A percentile compares a stretch with the other conserved stretches of the same genome.
Conservation (phyloP, 2,113 vertebrate genomes). For the Indicator maculatus region DNA sequence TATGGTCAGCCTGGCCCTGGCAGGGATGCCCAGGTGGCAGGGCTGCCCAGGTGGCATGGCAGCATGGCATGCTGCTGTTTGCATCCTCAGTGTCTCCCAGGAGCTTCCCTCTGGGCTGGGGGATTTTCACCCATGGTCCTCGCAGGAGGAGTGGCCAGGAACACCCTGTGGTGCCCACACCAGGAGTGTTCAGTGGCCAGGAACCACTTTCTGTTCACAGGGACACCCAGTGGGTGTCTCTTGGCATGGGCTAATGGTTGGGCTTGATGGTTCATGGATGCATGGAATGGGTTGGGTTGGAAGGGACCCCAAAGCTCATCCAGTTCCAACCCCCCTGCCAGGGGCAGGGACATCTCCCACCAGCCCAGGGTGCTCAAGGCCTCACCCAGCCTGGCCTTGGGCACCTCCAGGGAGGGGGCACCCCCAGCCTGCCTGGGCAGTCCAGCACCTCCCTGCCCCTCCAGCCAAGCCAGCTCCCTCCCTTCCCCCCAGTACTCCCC, state of each 20-base stretch:
- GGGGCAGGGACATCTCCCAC: too few relatives aligned
- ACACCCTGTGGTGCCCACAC: background rate
- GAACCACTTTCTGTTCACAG: fast-evolving
- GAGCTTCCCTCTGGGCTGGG: background rate
- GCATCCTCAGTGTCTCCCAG: fast-evolving
- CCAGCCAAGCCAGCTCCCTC: background rate
- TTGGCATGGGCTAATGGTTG: too few relatives aligned
- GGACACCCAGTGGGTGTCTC: too few relatives aligned
- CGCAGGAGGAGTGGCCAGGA: fast-evolving
- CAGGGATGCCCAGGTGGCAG: background rate
- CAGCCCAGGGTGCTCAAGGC: too few relatives aligned
- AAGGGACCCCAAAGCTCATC: too few relatives aligned
- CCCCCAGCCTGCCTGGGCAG: too few relatives aligned
- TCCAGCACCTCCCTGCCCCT: too few relatives aligned
- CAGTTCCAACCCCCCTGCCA: too few relatives aligned
- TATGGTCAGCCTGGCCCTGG: background rate
- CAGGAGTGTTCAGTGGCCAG: fast-evolving
- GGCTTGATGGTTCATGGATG: too few relatives aligned
- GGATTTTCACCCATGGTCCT: background rate
- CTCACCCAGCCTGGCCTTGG: too few relatives aligned
- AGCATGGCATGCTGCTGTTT: background rate
- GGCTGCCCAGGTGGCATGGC: background rate
- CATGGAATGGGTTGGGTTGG: too few relatives aligned
- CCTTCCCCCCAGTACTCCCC: conserved; percentile 88
- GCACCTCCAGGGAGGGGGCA: too few relatives aligned